Evolutionary conservation across 2,888 invertebrate genomes (phyloP).

Genomic region (Agrotis segetum): DNA sequence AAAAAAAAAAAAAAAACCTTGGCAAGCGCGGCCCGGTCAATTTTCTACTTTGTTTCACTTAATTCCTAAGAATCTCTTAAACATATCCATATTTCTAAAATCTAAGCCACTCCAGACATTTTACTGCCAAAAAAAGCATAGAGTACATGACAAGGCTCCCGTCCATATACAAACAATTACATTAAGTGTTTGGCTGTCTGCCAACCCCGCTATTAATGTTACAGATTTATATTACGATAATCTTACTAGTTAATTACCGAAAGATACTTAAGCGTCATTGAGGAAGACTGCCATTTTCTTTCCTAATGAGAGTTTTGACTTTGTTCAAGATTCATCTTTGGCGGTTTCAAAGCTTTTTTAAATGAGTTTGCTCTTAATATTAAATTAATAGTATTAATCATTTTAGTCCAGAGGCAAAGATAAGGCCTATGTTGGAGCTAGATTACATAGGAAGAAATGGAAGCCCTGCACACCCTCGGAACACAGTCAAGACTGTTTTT

Average conservation of each 20-base stretch:
- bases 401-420: too few species aligned
- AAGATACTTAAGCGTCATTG: constrained; percentile 30
- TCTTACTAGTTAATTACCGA: constrained; percentile 51
- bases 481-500: too few species aligned
- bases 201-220: constrained; percentile 60
- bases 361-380: too few species aligned
- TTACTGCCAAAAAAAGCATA: constrained; percentile 52
- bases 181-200: constrained; percentile 69
- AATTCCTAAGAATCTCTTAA: neutral
- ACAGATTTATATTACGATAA: constrained; percentile 67
- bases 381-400: too few species aligned
- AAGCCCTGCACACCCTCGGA: too few species aligned
- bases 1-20: too few species aligned
- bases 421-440: too few species aligned
- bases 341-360: too few species aligned
- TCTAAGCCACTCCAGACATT: constrained; percentile 26
- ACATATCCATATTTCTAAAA: constrained; percentile 26
- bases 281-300: constrained; percentile 12
- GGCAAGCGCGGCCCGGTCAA: too few species aligned
- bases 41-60: too few species aligned
- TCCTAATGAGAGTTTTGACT: constrained; percentile 19
- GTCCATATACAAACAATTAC: constrained; percentile 72
- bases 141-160: constrained; percentile 56
- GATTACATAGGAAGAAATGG: too few species aligned
- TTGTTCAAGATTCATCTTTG: constrained; percentile 7